These are phyloP conservation scores for Rissa tridactyla DNA, from an alignment of 2,113 vertebrate species.

Conservation along the genomic window DNA sequence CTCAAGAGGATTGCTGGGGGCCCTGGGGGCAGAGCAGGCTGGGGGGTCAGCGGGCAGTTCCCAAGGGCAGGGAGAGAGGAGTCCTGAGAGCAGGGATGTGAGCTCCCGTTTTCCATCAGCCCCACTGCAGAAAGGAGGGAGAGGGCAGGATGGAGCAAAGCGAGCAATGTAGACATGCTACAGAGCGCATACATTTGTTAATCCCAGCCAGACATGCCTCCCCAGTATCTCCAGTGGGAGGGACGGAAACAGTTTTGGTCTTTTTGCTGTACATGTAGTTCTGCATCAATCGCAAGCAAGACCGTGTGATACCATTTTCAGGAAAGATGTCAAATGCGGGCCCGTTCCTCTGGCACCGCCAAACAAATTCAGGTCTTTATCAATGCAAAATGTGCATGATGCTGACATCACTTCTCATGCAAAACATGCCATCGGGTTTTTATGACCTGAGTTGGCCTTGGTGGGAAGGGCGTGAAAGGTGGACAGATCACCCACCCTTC, in stretches of 20 bases:
- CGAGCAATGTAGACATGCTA: neutral
- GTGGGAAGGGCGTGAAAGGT: neutral
- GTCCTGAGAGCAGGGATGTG: neutral
- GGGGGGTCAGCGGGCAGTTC: neutral
- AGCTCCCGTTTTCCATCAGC: neutral
- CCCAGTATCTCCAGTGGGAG: neutral
- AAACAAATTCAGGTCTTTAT: neutral
- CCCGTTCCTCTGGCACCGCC: neutral
- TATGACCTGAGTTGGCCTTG: neutral
- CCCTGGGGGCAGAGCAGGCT: neutral
- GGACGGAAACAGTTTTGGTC: neutral
- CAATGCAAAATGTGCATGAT: neutral
- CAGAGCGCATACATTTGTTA: neutral
- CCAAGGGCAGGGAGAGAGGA: rapidly evolving
- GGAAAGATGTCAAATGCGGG: neutral
- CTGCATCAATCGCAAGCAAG: neutral
- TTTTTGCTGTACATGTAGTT: neutral
- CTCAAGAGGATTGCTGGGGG: rapidly evolving
- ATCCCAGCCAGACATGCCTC: neutral
- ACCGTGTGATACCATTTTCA: rapidly evolving
- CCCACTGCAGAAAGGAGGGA: neutral
- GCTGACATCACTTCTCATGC: neutral
- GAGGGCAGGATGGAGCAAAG: neutral
- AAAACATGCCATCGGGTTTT: neutral
- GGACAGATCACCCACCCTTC: neutral